These are phyloP conservation scores for Echinops telfairi DNA, from an alignment of 2,113 vertebrate species.

Conservation along the genomic window DNA sequence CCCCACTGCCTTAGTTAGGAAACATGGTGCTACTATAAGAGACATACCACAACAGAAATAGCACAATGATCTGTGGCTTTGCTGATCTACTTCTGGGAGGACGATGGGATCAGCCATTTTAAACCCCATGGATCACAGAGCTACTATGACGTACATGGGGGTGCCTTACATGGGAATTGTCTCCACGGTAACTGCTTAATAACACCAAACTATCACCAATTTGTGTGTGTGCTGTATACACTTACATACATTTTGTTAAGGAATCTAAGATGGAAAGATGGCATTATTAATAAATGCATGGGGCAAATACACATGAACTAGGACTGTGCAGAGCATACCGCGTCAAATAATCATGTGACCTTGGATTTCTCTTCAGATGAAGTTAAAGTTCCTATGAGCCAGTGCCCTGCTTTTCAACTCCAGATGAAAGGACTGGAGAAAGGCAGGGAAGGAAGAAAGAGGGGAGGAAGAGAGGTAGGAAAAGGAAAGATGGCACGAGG, in stretches of 20 bases:
- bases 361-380: conserved; percentile 1
- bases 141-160: not conserved
- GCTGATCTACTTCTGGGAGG: not conserved
- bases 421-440: not conserved
- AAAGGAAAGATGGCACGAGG: not conserved
- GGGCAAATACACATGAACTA: not conserved
- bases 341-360: not conserved
- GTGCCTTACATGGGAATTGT: not conserved
- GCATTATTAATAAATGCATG: not conserved
- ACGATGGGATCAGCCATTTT: not conserved
- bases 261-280: not conserved
- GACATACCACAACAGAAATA: not conserved
- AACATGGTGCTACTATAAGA: not conserved
- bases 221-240: not conserved
- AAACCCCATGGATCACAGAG: not conserved
- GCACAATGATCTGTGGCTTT: not conserved
- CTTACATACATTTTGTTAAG: not conserved
- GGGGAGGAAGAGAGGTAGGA: not conserved
- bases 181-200: not conserved
- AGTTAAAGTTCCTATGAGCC: not conserved
- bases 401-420: not conserved
- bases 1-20: not conserved
- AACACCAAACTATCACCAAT: not conserved
- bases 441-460: not conserved
- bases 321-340: not conserved